Conservation (phyloP, 2,888 invertebrate species). For the Zaprionus lineosus region DNA sequence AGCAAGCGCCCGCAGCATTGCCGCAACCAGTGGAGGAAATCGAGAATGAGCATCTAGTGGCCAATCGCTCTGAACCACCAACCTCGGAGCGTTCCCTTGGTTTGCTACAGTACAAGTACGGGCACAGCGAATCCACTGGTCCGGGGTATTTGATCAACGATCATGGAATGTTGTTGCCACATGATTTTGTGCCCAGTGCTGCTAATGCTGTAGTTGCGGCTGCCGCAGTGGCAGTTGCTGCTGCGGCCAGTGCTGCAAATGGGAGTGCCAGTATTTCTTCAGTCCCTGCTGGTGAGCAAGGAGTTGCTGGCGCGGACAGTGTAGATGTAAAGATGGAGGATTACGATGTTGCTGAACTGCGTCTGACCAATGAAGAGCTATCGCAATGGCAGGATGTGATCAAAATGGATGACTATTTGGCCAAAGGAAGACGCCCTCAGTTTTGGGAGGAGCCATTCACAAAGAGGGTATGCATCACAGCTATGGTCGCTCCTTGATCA, state of each 20-base stretch:
- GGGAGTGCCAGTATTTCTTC: slow-evolving; percentile 16
- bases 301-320: slow-evolving; percentile 55
- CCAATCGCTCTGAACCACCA: slow-evolving; percentile 55
- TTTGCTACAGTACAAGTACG: slow-evolving; percentile 64
- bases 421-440: slow-evolving; percentile 93
- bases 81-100: slow-evolving; percentile 20
- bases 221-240: slow-evolving; percentile 55
- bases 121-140: slow-evolving; percentile 29
- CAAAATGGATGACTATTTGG: slow-evolving; percentile 93
- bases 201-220: slow-evolving; percentile 55
- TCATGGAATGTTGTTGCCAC: slow-evolving; percentile 78
- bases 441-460: slow-evolving; percentile 97
- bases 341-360: slow-evolving; percentile 76
- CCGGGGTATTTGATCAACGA: slow-evolving; percentile 76
- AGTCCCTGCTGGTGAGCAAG: slow-evolving; percentile 15
- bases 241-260: slow-evolving; percentile 42
- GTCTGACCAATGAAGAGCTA: slow-evolving; percentile 79
- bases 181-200: slow-evolving; percentile 70
- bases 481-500: too few relatives aligned
- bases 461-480: slow-evolving; percentile 84
- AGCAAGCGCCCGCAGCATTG: slow-evolving; percentile 9
- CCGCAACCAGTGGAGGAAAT: slow-evolving; percentile 79
- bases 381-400: slow-evolving; percentile 86
- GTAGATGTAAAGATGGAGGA: slow-evolving; percentile 78
- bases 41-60: slow-evolving; percentile 68